These are phyloP conservation scores for Zaprionus nigranus DNA, from an alignment of 1,140 invertebrate species.

Conservation along the genomic window DNA sequence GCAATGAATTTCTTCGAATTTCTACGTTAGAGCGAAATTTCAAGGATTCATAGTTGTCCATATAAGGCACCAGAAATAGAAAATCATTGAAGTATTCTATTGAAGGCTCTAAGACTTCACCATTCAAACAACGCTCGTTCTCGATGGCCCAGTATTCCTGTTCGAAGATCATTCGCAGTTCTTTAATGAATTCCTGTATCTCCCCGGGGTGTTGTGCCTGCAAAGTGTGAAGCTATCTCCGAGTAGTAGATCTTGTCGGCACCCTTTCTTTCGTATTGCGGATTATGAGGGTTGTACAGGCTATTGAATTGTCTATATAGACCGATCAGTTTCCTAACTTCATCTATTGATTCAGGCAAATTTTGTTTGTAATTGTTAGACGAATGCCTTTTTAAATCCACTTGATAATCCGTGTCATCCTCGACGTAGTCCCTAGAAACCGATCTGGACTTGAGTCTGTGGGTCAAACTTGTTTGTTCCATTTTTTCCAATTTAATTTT, in stretches of 20 bases:
- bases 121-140: not conserved
- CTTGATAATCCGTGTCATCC: not conserved
- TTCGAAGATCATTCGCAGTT: slow-evolving; percentile 44
- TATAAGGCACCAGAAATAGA: slow-evolving; percentile 51
- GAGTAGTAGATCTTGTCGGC: slow-evolving; percentile 45
- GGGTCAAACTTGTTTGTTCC: not conserved
- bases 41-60: not conserved
- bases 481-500: not conserved
- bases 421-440: not conserved
- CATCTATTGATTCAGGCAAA: slow-evolving; percentile 9
- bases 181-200: slow-evolving; percentile 24
- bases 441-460: not conserved
- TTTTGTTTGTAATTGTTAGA: not conserved
- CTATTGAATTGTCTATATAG: slow-evolving; percentile 48
- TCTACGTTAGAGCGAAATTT: too few relatives aligned
- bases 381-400: not conserved
- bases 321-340: slow-evolving; percentile 48
- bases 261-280: slow-evolving; percentile 47
- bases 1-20: not conserved
- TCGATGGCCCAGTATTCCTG: slow-evolving; percentile 51
- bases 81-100: slow-evolving; percentile 64
- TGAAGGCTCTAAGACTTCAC: slow-evolving; percentile 27
- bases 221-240: slow-evolving; percentile 42
- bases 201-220: slow-evolving; percentile 8
- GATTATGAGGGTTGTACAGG: slow-evolving; percentile 50